phyloP scores from a whole-genome alignment of 2,113 vertebrate genomes.

The Oceanites oceanicus region DNA sequence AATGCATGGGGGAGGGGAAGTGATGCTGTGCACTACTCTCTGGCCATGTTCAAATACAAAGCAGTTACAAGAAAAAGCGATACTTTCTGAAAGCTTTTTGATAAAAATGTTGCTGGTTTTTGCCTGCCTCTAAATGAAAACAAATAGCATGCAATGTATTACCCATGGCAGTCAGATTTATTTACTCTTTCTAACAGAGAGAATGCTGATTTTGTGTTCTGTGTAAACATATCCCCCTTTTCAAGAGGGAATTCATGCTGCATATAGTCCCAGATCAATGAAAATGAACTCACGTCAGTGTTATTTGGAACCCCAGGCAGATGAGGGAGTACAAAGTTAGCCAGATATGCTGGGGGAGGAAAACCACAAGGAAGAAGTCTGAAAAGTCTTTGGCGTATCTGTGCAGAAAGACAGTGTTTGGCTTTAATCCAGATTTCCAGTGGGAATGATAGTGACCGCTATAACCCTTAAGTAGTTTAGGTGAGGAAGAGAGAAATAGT shows the following conservation, averaged over 20 bases:
- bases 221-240: background rate
- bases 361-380: background rate
- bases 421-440: background rate
- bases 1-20: background rate
- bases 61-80: background rate
- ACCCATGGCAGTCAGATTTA: background rate
- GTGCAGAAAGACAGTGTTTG: background rate
- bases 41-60: background rate
- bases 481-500: background rate
- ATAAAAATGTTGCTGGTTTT: background rate
- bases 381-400: background rate
- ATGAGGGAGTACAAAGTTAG: background rate
- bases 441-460: background rate
- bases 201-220: background rate
- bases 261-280: background rate
- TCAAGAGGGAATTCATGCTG: background rate
- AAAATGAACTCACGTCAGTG: background rate
- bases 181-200: background rate
- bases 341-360: background rate
- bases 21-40: background rate
- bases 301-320: background rate
- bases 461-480: background rate
- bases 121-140: background rate
- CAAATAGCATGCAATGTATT: background rate
- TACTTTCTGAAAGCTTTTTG: background rate